phyloP scores from a whole-genome alignment of 1,140 invertebrate genomes.

The Halyomorpha halys region DNA sequence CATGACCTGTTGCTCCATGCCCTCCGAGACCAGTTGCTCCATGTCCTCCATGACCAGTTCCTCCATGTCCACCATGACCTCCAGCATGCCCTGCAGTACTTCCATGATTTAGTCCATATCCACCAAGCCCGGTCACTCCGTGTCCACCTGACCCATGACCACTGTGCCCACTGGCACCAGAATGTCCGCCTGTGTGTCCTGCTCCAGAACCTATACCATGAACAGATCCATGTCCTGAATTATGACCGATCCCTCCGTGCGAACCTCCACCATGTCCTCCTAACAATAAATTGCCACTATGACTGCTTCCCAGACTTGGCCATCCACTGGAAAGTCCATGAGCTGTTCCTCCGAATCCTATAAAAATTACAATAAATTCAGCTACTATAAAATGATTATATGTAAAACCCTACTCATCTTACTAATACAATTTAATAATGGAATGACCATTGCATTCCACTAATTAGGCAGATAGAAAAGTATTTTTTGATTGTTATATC shows the following conservation, averaged over 20 bases:
- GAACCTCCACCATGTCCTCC: not conserved
- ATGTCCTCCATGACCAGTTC: not conserved
- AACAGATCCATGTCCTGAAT: not conserved
- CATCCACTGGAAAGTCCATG: not conserved
- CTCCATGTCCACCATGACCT: not conserved
- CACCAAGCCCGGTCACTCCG: not conserved
- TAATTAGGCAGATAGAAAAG: too few species aligned
- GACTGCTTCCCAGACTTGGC: not conserved
- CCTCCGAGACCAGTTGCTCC: not conserved
- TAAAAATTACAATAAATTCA: too few species aligned
- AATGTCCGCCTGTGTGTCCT: not conserved
- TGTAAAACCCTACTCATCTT: too few species aligned
- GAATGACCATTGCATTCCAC: too few species aligned
- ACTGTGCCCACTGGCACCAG: not conserved
- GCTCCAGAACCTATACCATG: not conserved
- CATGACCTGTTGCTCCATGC: not conserved
- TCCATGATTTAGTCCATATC: not conserved
- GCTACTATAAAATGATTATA: too few species aligned
- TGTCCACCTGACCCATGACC: constrained; percentile 1
- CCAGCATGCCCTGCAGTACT: not conserved
- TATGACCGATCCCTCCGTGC: not conserved
- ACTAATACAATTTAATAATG: too few species aligned
- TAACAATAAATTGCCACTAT: not conserved
- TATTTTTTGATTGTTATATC: too few species aligned
- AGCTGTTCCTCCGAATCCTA: not conserved